phyloP scores from a whole-genome alignment of 2,888 invertebrate species.

The Dyspetes luteomarginatus region DNA sequence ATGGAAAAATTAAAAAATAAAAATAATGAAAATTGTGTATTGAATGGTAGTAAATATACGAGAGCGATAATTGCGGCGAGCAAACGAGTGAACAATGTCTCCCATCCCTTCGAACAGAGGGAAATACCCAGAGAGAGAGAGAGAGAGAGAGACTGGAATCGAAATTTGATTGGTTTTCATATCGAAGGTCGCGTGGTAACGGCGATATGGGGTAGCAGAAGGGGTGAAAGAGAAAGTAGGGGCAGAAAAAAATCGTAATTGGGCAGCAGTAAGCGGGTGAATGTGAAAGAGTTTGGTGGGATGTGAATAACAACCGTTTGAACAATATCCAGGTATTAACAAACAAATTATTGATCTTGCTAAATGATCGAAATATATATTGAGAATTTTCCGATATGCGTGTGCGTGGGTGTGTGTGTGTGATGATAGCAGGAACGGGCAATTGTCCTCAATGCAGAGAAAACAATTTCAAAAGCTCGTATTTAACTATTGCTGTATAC shows the following conservation, averaged over 20 bases:
- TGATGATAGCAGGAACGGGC: slow-evolving; percentile 1
- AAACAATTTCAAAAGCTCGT: neutral
- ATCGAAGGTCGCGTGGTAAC: slow-evolving; percentile 7
- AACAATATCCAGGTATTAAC: slow-evolving; percentile 63
- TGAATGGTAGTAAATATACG: slow-evolving; percentile 24
- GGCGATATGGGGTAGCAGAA: neutral
- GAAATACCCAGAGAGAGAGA: slow-evolving; percentile 3
- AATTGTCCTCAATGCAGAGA: slow-evolving; percentile 11
- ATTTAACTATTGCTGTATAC: neutral
- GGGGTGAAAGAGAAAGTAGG: neutral
- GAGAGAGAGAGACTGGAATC: slow-evolving; percentile 27
- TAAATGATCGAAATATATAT: slow-evolving; percentile 66
- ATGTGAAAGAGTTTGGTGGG: neutral
- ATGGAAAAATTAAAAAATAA: slow-evolving; percentile 28
- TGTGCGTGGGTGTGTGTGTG: neutral
- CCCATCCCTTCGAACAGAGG: neutral
- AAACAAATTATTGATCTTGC: slow-evolving; percentile 67
- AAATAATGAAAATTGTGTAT: slow-evolving; percentile 41
- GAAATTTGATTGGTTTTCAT: slow-evolving; percentile 55
- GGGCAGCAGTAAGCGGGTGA: neutral
- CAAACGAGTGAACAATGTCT: slow-evolving; percentile 43
- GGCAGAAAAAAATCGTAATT: slow-evolving; percentile 26
- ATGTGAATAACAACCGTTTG: slow-evolving; percentile 29
- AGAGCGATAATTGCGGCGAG: slow-evolving; percentile 42
- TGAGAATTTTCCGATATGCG: no score